Conservation (phyloP, 2,113 vertebrate genomes). For the Machaerirhynchus nigripectus region DNA sequence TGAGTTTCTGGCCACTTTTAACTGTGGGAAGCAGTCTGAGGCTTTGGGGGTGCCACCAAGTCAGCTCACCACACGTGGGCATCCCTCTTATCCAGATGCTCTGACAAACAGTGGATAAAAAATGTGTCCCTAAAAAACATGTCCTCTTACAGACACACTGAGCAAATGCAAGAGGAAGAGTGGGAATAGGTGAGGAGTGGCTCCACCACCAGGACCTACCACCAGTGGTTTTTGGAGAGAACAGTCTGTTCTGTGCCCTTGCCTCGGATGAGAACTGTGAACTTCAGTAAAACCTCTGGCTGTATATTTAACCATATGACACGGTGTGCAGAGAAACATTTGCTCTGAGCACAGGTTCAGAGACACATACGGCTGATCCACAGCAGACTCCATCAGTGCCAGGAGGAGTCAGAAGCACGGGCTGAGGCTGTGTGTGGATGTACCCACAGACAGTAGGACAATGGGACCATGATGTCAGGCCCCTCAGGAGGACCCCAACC, state of each 20-base stretch:
- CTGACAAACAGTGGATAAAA: neutral
- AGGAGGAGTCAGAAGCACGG: neutral
- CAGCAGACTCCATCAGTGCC: neutral
- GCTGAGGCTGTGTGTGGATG: neutral
- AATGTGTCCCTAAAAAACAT: neutral
- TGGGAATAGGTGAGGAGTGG: neutral
- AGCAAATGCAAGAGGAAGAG: neutral
- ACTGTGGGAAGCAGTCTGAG: neutral
- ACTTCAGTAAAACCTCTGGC: neutral
- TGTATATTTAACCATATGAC: fast-evolving
- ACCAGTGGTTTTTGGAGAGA: neutral
- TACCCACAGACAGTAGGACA: neutral
- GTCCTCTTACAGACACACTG: neutral
- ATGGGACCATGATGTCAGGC: fast-evolving
- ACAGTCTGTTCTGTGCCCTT: neutral
- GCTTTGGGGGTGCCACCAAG: neutral
- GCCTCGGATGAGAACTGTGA: neutral
- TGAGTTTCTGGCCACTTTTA: neutral
- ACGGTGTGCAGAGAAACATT: neutral
- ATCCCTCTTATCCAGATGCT: neutral
- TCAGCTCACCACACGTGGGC: neutral
- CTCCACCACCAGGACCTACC: neutral
- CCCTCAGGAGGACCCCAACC: neutral
- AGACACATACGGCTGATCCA: neutral
- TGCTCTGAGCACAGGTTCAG: neutral